Base-by-base conservation (phyloP, 2,888 invertebrate species). In the Napeogenes inachia region DNA sequence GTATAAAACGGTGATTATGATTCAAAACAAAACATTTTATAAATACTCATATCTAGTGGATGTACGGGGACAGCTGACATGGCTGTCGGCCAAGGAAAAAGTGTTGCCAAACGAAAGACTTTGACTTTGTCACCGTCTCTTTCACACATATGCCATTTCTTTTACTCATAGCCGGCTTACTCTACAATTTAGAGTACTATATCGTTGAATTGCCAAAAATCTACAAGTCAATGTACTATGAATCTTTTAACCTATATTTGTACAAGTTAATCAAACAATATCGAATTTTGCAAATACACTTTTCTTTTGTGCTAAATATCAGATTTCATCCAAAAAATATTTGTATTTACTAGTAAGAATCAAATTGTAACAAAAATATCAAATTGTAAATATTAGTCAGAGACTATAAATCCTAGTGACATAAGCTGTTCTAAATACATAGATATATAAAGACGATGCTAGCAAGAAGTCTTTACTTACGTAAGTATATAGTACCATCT, bases 21-120 rank as follows among this genome's bases (percentile, higher is more conserved):
- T 87, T 85, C 80, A 86, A 87, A 87, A 89, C 87, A 87, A 85
- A 82, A 85, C 81, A 82, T 81, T 87, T 84, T 87, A 87, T 84
- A 82, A 86, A 88, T 82, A 73, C 76, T 71, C 73, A 73, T 82
- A 80, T 81, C 81, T 74, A 77, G 77, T 80, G 78, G 80, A 79
- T 76, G 73, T 73, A 69, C 66, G 79, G 75, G 79, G 87, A 87
- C 89, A 88, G 87, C 83, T 83, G 85, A 79, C 72, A 76, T 88
- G 89, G 89, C 88, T 74, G 13, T 4, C 50, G 61, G 87, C 89
- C 89, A 89, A 80, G 47, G 70, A 66, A 73, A 71, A 58, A 66
- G 59, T 63, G 72, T 75, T 76, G 75, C 77, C 78, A 75, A 79
- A 73, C 75, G 77, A 75, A 74, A 71, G 69, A 64, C 64, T 42